These are phyloP conservation scores for Pantherophis guttatus DNA, from an alignment of 2,113 vertebrate genomes.

Conservation along the genomic window DNA sequence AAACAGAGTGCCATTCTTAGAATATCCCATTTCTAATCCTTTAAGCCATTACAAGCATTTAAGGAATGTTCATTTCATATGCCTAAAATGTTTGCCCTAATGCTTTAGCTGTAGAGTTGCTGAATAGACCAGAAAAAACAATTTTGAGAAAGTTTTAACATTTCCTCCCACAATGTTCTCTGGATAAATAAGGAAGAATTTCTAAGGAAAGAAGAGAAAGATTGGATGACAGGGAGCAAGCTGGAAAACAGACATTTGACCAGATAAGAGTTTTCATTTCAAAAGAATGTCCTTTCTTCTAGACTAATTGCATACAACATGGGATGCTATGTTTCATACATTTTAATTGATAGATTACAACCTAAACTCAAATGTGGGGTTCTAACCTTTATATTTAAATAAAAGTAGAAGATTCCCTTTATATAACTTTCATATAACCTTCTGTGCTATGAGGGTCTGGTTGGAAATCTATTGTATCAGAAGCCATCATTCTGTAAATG, in stretches of 20 bases:
- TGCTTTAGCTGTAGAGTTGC: conserved; percentile 67
- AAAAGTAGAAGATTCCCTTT: background rate
- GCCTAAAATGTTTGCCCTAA: conserved; percentile 51
- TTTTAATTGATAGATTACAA: background rate
- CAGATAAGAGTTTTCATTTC: background rate
- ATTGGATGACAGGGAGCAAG: background rate
- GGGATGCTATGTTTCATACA: background rate
- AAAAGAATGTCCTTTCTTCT: background rate
- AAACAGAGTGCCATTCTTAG: conserved; percentile 67
- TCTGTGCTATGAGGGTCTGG: background rate
- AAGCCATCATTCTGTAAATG: background rate
- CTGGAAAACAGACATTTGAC: background rate
- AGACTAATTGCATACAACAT: background rate
- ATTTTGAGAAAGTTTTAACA: conserved; percentile 68
- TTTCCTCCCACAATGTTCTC: conserved; percentile 62
- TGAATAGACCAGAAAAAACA: conserved; percentile 66
- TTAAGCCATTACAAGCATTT: conserved; percentile 73
- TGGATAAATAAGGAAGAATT: background rate
- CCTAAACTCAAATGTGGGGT: background rate
- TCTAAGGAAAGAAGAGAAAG: background rate
- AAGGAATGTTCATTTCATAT: conserved; percentile 74
- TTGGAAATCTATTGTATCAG: background rate
- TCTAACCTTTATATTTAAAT: background rate
- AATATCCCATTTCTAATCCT: conserved; percentile 71
- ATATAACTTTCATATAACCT: background rate